Percentiles rank a stretch among this genome's conserved stretches.
Evolutionary conservation across 1,140 invertebrate species (phyloP).

Genomic region (Drosophila kurseongensis): DNA sequence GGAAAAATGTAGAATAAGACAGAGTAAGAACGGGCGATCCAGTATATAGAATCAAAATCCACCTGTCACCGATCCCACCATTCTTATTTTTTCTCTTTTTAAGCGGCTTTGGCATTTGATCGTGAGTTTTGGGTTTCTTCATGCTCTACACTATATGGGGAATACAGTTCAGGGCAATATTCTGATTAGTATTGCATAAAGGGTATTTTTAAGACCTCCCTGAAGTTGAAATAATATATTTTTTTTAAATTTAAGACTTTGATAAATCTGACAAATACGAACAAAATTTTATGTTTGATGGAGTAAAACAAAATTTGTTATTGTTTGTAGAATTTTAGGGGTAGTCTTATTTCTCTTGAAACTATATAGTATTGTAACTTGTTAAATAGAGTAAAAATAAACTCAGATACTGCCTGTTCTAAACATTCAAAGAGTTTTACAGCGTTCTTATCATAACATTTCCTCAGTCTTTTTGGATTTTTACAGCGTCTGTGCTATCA

Average conservation of each 20-base stretch:
- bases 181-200: not conserved
- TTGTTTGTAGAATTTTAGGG: no score
- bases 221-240: no score
- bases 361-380: no score
- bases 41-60: constrained; percentile 24
- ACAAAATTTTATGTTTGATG: no score
- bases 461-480: not conserved
- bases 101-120: constrained; percentile 38
- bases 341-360: no score
- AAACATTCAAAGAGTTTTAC: not conserved
- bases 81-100: constrained; percentile 8
- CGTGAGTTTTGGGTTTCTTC: constrained; percentile 12
- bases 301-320: no score
- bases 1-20: constrained; percentile 25
- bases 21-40: not conserved
- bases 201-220: no score
- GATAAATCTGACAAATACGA: no score
- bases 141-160: not conserved
- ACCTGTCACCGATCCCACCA: constrained; percentile 45
- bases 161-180: not conserved
- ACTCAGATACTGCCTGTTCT: no score
- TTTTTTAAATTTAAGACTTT: no score
- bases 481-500: not conserved
- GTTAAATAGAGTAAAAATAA: no score
- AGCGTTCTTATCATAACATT: not conserved